phyloP scores from a whole-genome alignment of 2,113 vertebrate genomes.

The Lycocorax pyrrhopterus region DNA sequence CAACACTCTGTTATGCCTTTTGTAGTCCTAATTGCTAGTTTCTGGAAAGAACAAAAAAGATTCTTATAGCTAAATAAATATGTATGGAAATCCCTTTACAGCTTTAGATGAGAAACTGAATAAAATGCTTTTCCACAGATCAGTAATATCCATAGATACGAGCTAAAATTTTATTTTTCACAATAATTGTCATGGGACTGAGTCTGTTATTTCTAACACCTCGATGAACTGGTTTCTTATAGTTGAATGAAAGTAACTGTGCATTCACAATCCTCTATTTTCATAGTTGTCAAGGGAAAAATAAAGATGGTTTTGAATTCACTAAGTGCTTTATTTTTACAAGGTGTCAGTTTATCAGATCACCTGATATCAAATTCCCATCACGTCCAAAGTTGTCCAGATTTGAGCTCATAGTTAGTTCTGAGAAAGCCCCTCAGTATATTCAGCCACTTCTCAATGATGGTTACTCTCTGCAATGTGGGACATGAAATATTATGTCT shows the following conservation, averaged over 20 bases:
- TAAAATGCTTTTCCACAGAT: constrained; percentile 5
- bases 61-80: constrained; percentile 2
- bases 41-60: constrained; percentile 9
- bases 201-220: background rate
- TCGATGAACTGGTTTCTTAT: background rate
- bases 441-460: background rate
- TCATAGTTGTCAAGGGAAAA: background rate
- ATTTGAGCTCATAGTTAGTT: background rate
- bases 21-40: background rate
- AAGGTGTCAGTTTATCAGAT: background rate
- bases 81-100: background rate
- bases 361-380: background rate
- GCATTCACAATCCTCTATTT: background rate
- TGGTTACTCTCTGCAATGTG: background rate
- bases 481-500: background rate
- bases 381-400: background rate
- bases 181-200: background rate
- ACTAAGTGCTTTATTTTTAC: background rate
- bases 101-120: background rate
- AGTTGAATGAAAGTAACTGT: background rate
- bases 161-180: constrained; percentile 10
- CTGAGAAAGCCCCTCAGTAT: background rate
- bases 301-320: background rate
- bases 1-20: background rate
- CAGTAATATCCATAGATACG: background rate